Evolutionary conservation across 2,113 vertebrate genomes (phyloP), one percentile per base, ranked within the genome.

Genomic region (Phoenicopterus ruber): DNA sequence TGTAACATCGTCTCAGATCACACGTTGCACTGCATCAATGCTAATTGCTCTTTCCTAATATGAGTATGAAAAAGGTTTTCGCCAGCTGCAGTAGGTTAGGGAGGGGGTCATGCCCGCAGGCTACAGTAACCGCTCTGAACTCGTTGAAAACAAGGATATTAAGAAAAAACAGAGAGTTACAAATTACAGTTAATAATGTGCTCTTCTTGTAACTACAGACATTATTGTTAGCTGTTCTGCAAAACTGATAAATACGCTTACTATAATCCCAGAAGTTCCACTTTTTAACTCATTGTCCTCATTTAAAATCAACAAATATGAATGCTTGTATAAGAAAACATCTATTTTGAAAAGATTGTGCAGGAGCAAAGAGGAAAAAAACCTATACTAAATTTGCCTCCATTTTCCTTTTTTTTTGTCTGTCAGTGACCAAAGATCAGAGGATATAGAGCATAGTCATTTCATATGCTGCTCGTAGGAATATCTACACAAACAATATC

Each of bases 121-220:
- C 62, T 67, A 18, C 69, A 94, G 77, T 42, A 93, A 94, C 52
- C 40, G 19, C 81, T 73, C 26, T 52, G 82, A 76, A 79, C 9
- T 82, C 59, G 66, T 10, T 66, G 62, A 62, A 95, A 96, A 96
- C 55, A 86, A 96, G 57, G 89, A 32, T 11, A 62, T 90, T 73
- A 57, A 72, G 44, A 59, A 87, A 74, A 90, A 49, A 70, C 20
- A 4, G 9, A 32, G 36, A 73, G 36, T 65, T 69, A 66, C 17
- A 89, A 94, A 93, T 78, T 82, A 94, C 73, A 61, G 42, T 69
- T 63, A 71, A 40, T 93, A 87, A 83, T 28, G n/a, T 63, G 61
- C 87, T 58, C 38, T 47, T 96, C 57, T 84, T 89, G 74, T 89
- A 93, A 92, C 91, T 78, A 65, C 86, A 89, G 82, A 70, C 52